These are phyloP conservation scores for Heliconius sara DNA, from an alignment of 2,888 invertebrate species.

Conservation along the genomic window DNA sequence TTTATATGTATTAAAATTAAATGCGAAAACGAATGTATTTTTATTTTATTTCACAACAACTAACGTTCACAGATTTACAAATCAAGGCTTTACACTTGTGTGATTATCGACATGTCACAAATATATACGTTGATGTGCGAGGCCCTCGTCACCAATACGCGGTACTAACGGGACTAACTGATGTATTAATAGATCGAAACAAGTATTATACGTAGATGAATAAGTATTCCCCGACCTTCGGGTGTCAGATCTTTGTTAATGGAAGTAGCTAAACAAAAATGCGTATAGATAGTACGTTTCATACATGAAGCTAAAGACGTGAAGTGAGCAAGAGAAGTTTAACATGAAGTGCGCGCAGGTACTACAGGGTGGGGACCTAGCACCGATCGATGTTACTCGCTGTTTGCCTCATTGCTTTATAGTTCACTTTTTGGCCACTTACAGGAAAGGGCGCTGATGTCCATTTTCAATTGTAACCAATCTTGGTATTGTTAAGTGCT, in stretches of 20 bases:
- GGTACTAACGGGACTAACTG: slow-evolving; percentile 1
- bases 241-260: slow-evolving; percentile 67
- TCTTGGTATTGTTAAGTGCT: too few relatives aligned
- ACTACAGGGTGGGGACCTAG: slow-evolving; percentile 57
- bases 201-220: slow-evolving; percentile 30
- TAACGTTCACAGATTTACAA: slow-evolving; percentile 56
- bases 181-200: slow-evolving; percentile 22
- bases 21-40: slow-evolving; percentile 24
- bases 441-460: slow-evolving; percentile 36
- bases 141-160: slow-evolving; percentile 16
- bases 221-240: slow-evolving; percentile 41
- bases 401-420: slow-evolving; percentile 54
- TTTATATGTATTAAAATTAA: background rate
- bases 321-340: slow-evolving; percentile 71
- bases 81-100: slow-evolving; percentile 45
- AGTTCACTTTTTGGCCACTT: slow-evolving; percentile 42
- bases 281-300: slow-evolving; percentile 78
- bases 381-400: slow-evolving; percentile 72
- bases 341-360: slow-evolving; percentile 72
- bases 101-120: slow-evolving; percentile 28
- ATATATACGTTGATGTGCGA: background rate
- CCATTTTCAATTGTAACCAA: background rate
- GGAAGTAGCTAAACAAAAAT: slow-evolving; percentile 73
- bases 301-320: slow-evolving; percentile 68
- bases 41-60: slow-evolving; percentile 59